Evolutionary conservation across 1,140 invertebrate species (phyloP).

Genomic region (Latrodectus geometricus): DNA sequence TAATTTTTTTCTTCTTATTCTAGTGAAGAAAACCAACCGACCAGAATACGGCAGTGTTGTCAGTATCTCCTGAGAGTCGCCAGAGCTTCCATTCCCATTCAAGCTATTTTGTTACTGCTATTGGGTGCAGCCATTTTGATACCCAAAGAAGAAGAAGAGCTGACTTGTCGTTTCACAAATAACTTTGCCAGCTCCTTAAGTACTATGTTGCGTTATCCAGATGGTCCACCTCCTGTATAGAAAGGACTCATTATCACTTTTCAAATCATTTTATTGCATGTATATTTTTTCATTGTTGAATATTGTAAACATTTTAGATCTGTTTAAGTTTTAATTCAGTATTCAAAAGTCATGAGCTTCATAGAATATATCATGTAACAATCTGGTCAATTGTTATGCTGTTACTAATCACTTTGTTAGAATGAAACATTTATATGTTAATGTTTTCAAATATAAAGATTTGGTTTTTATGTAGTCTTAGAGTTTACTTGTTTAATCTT

Average conservation of each 20-base stretch:
- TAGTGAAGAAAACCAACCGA: slow-evolving; percentile 65
- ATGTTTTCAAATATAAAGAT: no score
- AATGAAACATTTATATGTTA: no score
- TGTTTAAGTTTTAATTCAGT: background rate
- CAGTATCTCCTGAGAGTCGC: slow-evolving; percentile 88
- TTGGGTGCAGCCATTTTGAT: slow-evolving; percentile 88
- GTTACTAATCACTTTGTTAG: background rate
- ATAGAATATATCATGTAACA: background rate
- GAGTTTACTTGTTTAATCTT: background rate
- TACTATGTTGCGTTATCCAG: slow-evolving; percentile 86
- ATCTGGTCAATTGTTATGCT: background rate
- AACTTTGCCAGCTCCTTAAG: slow-evolving; percentile 82
- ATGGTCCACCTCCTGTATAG: slow-evolving; percentile 89
- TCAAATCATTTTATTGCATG: background rate
- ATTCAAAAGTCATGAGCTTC: background rate
- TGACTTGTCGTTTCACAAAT: slow-evolving; percentile 84
- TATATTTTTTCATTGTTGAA: background rate
- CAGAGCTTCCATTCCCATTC: slow-evolving; percentile 88
- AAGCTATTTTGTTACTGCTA: slow-evolving; percentile 82
- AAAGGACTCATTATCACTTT: background rate
- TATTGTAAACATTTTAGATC: background rate
- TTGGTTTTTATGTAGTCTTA: no score
- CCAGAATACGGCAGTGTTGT: slow-evolving; percentile 79
- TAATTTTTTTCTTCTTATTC: slow-evolving; percentile 7
- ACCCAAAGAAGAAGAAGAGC: slow-evolving; percentile 88